Percentiles rank a stretch among this genome's conserved stretches.
phyloP scores from a whole-genome alignment of 1,140 invertebrate species.

The Xylocopa sonorina region DNA sequence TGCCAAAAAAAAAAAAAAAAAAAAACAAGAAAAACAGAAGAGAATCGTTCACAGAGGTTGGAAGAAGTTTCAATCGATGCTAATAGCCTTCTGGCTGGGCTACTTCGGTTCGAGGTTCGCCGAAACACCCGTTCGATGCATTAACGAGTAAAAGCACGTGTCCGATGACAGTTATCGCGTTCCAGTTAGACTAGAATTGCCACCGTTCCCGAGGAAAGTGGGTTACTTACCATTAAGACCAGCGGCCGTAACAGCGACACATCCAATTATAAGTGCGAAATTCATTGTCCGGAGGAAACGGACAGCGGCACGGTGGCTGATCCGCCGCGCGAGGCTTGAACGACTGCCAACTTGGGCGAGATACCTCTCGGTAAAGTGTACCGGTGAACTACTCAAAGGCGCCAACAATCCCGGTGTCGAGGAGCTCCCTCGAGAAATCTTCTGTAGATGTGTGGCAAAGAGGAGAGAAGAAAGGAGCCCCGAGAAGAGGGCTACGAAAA shows the following conservation, averaged over 20 bases:
- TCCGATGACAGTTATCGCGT: slow-evolving; percentile 29
- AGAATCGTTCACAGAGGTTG: too few relatives aligned
- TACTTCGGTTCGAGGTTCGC: slow-evolving; percentile 10
- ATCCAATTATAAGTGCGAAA: slow-evolving; percentile 80
- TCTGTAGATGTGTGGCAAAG: slow-evolving; percentile 52
- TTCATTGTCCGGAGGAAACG: slow-evolving; percentile 72
- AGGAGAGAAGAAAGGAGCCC: slow-evolving; percentile 17
- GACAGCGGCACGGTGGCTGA: slow-evolving; percentile 31
- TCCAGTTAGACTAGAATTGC: slow-evolving; percentile 25
- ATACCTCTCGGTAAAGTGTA: slow-evolving; percentile 58
- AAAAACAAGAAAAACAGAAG: background rate
- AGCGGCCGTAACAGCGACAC: slow-evolving; percentile 72
- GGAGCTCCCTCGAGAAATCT: slow-evolving; percentile 69
- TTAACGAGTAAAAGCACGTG: slow-evolving; percentile 37
- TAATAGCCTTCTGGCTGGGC: slow-evolving; percentile 13
- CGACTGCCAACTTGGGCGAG: slow-evolving; percentile 71
- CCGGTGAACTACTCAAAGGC: slow-evolving; percentile 65
- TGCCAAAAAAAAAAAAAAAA: too few relatives aligned
- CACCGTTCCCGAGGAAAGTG: slow-evolving; percentile 44
- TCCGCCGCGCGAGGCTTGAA: slow-evolving; percentile 67
- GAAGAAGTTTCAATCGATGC: slow-evolving; percentile 6
- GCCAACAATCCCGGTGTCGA: slow-evolving; percentile 72
- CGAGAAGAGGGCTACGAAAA: background rate
- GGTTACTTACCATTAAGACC: slow-evolving; percentile 72
- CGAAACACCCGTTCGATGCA: slow-evolving; percentile 42